Percentiles rank a stretch among this genome's conserved stretches.
Conservation (phyloP, 1,140 invertebrate species). For the Zaprionus capensis region DNA sequence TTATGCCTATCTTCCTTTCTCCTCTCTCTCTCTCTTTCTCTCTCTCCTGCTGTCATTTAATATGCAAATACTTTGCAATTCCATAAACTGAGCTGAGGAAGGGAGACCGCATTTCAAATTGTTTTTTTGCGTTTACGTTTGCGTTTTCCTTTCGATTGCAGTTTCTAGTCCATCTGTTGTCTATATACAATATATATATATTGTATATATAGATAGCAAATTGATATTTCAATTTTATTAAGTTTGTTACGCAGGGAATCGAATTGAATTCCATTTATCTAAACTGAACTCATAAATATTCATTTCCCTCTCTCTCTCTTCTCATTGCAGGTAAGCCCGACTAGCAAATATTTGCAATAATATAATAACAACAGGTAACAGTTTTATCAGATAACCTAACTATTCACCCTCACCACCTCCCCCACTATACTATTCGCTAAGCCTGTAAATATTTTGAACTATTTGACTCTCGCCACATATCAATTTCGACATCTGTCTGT, state of each 20-base stretch:
- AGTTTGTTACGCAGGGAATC: neutral
- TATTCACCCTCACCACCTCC: neutral
- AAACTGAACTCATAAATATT: neutral
- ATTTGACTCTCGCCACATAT: slow-evolving; percentile 22
- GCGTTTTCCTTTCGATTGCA: slow-evolving; percentile 4
- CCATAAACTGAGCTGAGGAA: slow-evolving; percentile 10
- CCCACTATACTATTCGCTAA: too few relatives aligned
- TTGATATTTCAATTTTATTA: slow-evolving; percentile 9
- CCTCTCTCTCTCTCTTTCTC: neutral
- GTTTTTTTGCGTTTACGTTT: slow-evolving; percentile 15
- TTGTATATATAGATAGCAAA: neutral
- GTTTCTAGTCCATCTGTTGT: neutral
- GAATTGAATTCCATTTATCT: neutral
- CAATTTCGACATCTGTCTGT: slow-evolving; percentile 25
- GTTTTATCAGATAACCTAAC: neutral
- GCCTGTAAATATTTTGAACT: neutral
- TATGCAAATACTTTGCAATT: slow-evolving; percentile 65
- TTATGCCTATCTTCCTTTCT: slow-evolving; percentile 25
- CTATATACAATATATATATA: neutral
- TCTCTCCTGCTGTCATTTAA: slow-evolving; percentile 48
- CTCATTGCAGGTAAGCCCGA: slow-evolving; percentile 38
- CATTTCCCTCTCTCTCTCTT: neutral
- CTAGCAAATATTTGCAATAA: neutral
- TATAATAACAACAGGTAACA: slow-evolving; percentile 9
- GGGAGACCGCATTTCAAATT: neutral